Conservation (phyloP, 2,113 vertebrate genomes). For the Tetraodon nigroviridis region DNA sequence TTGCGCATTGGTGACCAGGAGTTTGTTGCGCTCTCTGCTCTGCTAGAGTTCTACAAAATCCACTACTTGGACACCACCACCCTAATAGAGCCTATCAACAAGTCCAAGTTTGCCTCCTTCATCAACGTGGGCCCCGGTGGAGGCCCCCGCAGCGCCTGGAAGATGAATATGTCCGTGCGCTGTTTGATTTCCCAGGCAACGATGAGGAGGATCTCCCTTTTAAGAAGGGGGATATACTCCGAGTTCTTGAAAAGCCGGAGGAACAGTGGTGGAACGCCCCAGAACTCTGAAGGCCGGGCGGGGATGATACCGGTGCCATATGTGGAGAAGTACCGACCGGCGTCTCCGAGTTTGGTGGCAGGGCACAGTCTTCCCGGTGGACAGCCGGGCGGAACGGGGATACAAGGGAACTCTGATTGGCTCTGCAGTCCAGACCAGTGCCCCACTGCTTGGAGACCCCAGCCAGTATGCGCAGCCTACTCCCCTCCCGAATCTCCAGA, state of each 20-base stretch:
- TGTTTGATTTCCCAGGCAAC: conserved; percentile 98
- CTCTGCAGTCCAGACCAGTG: conserved; percentile 68
- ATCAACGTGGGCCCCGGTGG: conserved; percentile 43
- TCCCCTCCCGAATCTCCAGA: conserved; percentile 97
- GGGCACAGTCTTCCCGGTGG: conserved; percentile 37
- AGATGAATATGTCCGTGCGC: conserved; percentile 91
- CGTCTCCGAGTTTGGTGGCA: conserved; percentile 74
- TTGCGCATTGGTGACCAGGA: conserved; percentile 99
- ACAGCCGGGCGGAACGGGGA: conserved; percentile 28
- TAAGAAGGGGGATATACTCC: conserved; percentile 93
- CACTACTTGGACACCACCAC: conserved; percentile 99
- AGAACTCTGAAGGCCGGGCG: conserved; percentile 88
- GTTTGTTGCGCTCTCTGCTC: conserved; percentile 91
- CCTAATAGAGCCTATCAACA: conserved; percentile 93
- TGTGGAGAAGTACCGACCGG: conserved; percentile 93
- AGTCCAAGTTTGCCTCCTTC: conserved; percentile 82
- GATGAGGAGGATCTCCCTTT: conserved; percentile 99
- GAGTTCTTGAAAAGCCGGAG: conserved; percentile 95
- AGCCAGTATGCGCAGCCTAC: conserved; percentile 98
- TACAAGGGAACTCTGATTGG: conserved; percentile 87
- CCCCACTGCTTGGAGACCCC: conserved; percentile 88
- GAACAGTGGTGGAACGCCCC: conserved; percentile 99
- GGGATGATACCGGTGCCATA: conserved; percentile 99
- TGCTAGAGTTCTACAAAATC: conserved; percentile 99
- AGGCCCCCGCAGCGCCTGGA: conserved; percentile 83